Evolutionary conservation across 2,113 vertebrate genomes (phyloP).

Genomic region (Crotalus viridis): DNA sequence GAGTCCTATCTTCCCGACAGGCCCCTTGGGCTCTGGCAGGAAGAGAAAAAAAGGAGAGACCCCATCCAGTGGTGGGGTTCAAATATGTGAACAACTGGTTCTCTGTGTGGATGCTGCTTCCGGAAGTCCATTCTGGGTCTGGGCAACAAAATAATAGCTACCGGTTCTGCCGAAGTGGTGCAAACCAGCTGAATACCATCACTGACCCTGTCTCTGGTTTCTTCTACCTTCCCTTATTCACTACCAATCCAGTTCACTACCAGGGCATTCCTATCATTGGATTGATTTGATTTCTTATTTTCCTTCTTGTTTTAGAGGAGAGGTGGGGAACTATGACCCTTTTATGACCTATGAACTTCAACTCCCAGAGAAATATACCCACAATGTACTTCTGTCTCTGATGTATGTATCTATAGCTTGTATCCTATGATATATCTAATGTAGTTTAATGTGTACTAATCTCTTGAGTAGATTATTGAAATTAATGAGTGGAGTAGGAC

Average conservation of each 20-base stretch:
- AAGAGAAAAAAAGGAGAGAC: not conserved
- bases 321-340: not conserved
- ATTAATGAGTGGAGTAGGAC: not conserved
- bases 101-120: too few species aligned
- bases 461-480: not conserved
- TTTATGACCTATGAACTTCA: not conserved
- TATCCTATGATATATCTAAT: not conserved
- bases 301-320: constrained; percentile 23
- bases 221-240: constrained; percentile 27
- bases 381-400: not conserved
- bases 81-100: too few species aligned
- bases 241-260: not conserved
- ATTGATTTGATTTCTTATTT: constrained; percentile 30
- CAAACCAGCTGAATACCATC: too few species aligned
- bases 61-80: too few species aligned
- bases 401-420: not conserved
- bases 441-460: not conserved
- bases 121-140: too few species aligned
- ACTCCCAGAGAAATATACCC: not conserved
- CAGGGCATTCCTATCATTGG: not conserved
- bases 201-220: constrained; percentile 25
- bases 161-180: too few species aligned
- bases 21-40: constrained; percentile 41
- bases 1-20: constrained; percentile 70
- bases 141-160: too few species aligned